Conservation (phyloP, 2,797 vertebrate species). For the Neosilurus hyrtlii region DNA sequence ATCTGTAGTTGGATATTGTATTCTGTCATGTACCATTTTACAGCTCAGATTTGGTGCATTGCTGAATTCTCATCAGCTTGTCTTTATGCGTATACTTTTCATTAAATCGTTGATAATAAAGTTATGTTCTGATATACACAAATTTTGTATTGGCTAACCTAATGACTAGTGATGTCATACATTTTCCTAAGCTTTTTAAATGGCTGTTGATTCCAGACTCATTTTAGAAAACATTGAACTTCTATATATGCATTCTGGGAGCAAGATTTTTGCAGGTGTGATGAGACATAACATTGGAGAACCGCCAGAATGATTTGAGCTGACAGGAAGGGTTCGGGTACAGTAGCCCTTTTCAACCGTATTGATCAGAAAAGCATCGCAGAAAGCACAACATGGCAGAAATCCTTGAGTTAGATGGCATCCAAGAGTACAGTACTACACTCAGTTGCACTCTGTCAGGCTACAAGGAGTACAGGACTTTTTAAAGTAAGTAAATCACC, state of each 20-base stretch:
- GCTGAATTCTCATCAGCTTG: background rate
- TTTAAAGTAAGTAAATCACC: background rate
- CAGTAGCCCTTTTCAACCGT: background rate
- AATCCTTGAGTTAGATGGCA: background rate
- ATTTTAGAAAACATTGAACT: background rate
- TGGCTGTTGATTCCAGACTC: background rate
- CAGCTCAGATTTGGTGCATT: background rate
- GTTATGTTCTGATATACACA: background rate
- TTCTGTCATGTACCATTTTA: slow-evolving; percentile 13
- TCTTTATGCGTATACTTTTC: background rate
- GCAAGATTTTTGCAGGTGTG: background rate
- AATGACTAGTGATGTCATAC: background rate
- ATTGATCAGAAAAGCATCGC: slow-evolving; percentile 15
- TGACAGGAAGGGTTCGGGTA: background rate
- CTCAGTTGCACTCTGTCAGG: background rate
- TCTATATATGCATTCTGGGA: too few relatives aligned
- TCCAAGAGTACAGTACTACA: background rate
- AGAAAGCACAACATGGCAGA: background rate
- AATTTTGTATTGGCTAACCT: background rate
- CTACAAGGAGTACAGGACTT: background rate
- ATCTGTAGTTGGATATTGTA: slow-evolving; percentile 11
- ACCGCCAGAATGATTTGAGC: background rate
- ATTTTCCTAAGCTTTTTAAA: background rate
- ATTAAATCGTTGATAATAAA: background rate
- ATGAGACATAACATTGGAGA: background rate